Percentiles rank a stretch among this genome's conserved stretches.
Conservation (phyloP, 2,888 invertebrate genomes). For the Athalia circularis region DNA sequence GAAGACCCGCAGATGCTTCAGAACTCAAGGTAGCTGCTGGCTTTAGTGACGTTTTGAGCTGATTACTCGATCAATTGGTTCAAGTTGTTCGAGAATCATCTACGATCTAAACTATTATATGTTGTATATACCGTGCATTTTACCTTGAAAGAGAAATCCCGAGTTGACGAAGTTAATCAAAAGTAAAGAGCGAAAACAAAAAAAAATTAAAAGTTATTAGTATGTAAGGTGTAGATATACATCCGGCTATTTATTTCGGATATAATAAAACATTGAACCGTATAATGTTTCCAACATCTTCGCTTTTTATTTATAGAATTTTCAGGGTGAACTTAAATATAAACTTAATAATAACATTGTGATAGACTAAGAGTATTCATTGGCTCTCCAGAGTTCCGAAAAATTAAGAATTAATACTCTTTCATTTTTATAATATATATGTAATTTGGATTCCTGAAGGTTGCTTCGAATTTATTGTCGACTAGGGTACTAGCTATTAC, state of each 20-base stretch:
- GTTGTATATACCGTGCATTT: background rate
- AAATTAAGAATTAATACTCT: too few relatives aligned
- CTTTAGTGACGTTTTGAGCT: slow-evolving; percentile 49
- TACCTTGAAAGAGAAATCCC: background rate
- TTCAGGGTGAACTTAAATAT: background rate
- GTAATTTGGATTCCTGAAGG: background rate
- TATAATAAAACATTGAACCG: background rate
- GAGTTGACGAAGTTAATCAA: background rate
- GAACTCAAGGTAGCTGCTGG: slow-evolving; percentile 44
- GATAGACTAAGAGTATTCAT: too few relatives aligned
- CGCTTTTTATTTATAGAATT: background rate
- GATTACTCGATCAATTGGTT: slow-evolving; percentile 44
- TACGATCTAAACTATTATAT: slow-evolving; percentile 17
- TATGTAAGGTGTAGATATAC: too few relatives aligned
- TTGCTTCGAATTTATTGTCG: slow-evolving; percentile 26
- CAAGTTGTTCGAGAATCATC: slow-evolving; percentile 38
- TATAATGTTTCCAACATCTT: background rate
- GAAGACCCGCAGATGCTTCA: slow-evolving; percentile 59
- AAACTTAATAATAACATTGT: background rate
- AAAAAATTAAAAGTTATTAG: background rate
- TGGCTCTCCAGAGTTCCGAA: too few relatives aligned
- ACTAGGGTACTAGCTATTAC: background rate
- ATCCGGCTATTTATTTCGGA: too few relatives aligned
- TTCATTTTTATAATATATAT: too few relatives aligned
- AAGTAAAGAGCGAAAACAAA: background rate